Percentiles rank a stretch among this genome's conserved stretches.
Evolutionary conservation across 2,113 vertebrate genomes (phyloP).

Genomic region (Spilogale gracilis): DNA sequence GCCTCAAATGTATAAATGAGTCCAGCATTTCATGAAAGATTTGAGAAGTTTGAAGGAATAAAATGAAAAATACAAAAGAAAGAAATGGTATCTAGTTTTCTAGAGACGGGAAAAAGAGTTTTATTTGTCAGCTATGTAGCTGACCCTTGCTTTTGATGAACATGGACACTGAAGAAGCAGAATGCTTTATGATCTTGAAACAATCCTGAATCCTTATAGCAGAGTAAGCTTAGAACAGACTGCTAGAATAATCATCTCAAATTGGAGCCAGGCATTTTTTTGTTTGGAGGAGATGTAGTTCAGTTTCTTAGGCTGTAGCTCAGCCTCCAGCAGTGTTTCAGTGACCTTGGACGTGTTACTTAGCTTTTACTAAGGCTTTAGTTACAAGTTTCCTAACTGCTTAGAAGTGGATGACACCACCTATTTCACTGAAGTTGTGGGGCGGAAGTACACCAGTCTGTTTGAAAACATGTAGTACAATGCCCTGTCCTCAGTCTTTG

Average conservation of each 20-base stretch:
- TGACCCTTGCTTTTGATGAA: neutral
- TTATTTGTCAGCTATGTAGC: neutral
- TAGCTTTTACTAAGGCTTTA: neutral
- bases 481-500: neutral
- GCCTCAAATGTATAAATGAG: slow-evolving; percentile 36
- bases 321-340: neutral
- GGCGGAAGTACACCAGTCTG: neutral
- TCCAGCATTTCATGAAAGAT: neutral
- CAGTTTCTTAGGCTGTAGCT: neutral
- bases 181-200: slow-evolving; percentile 30
- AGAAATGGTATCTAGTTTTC: slow-evolving; percentile 1
- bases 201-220: neutral
- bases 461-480: neutral
- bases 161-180: neutral
- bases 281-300: slow-evolving; percentile 55
- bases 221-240: neutral
- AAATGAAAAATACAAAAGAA: slow-evolving; percentile 41
- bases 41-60: slow-evolving; percentile 53
- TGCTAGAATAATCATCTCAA: neutral
- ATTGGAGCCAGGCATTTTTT: neutral
- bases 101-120: slow-evolving; percentile 18
- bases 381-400: slow-evolving; percentile 20
- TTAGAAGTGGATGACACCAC: neutral
- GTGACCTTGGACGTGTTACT: neutral
- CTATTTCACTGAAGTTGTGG: neutral